These are phyloP conservation scores for Volucella inflata DNA, from an alignment of 2,888 invertebrate species.

Conservation along the genomic window DNA sequence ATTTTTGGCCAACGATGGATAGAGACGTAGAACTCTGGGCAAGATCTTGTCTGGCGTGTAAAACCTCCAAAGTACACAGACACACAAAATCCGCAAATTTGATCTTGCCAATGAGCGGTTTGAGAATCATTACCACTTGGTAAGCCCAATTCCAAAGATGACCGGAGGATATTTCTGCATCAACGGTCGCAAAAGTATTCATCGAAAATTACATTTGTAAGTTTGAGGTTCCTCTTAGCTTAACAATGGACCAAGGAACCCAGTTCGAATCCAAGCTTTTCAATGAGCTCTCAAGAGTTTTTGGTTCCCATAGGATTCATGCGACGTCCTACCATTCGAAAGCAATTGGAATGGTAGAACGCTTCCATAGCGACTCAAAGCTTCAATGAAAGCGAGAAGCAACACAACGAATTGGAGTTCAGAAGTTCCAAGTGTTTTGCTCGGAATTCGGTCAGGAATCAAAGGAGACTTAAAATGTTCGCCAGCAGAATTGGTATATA, in stretches of 20 bases:
- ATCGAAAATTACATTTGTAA: conserved; percentile 35
- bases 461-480: conserved; percentile 49
- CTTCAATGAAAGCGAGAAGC: conserved; percentile 9
- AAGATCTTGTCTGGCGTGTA: conserved; percentile 63
- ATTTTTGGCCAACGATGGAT: no score
- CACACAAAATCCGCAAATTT: conserved; percentile 21
- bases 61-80: not conserved
- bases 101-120: conserved; percentile 75
- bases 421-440: conserved; percentile 40
- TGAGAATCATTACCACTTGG: conserved; percentile 80
- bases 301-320: conserved; percentile 31
- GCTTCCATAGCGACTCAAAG: conserved; percentile 51
- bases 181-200: conserved; percentile 16
- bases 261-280: conserved; percentile 60
- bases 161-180: conserved; percentile 45
- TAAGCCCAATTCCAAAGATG: conserved; percentile 78
- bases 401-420: conserved; percentile 33
- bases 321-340: no score
- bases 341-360: conserved; percentile 48
- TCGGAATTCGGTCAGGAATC: conserved; percentile 49
- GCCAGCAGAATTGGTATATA: conserved; percentile 27
- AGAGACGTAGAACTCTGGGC: no score
- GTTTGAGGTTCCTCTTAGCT: conserved; percentile 32
- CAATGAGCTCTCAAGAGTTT: conserved; percentile 16
- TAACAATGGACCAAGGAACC: conserved; percentile 50